Evolutionary conservation across 2,113 vertebrate genomes (phyloP), one percentile per base, ranked within the genome.

Genomic region (Hassar affinis): DNA sequence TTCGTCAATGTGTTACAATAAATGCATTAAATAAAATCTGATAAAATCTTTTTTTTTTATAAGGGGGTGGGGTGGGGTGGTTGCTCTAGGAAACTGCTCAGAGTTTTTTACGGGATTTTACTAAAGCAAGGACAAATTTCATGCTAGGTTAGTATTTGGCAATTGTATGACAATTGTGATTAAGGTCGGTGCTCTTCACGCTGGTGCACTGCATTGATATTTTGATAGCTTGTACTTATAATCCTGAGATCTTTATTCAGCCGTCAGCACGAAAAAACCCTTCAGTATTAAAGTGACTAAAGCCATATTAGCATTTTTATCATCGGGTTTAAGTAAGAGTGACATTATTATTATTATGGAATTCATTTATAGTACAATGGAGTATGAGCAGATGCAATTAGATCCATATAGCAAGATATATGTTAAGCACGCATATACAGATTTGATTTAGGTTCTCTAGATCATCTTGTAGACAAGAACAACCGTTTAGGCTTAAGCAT

Each of bases 111-210:
- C 66, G 66, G 78, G n/a, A 71, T 62, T 83, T 79, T 76, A 85
- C 85, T 84, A 86, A 89, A 86, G 87, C 72, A 86, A 86, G 89
- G 89, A 88, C 89, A 92, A 86, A 93, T 93, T 92, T 93, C 92
- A 92, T 85, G 89, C 90, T 89, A 90, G 88, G 88, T 91, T 91
- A 93, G 90, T 88, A 85, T 84, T 83, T 90, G 90, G 89, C 91
- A 92, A 92, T 93, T 92, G 90, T 86, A 85, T 90, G 91, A 90
- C 92, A 92, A 90, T 91, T 93, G 89, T 91, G 92, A 93, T 93
- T 92, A 91, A 88, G 85, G 85, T 92, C 88, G 87, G 87, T 89
- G 72, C 88, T 90, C 87, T 85, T 86, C 83, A 88, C 69, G 57
- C 88, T 54, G 90, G 84, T 79, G 81, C 80, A 78, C 90, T 90